Evolutionary conservation across 2,113 vertebrate species (phyloP), one percentile per base, ranked within the genome.

Genomic region (Gavia stellata): DNA sequence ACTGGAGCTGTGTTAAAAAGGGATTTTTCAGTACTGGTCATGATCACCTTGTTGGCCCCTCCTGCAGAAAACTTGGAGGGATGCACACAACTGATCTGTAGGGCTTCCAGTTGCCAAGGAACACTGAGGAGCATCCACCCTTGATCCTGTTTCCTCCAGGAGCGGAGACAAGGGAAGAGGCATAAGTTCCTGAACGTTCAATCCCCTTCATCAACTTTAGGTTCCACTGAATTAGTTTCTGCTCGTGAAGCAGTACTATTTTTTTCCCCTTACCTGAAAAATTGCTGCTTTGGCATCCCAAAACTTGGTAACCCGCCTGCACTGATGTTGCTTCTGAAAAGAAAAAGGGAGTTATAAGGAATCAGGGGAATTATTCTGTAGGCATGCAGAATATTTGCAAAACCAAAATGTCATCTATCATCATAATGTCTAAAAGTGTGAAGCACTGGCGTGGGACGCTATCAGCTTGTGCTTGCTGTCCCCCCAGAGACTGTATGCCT

Each of bases 291-390:
- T 55, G n/a, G 9, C 19, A 38, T 58, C 61, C 67, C 72, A 17
- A 68, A 73, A 28, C 20, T 16, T 6, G 1, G 19, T 44, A 44
- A 16, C n/a, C 23, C 0, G 1, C 4, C 59, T 79, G 44, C 17
- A 23, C 8, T 70, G 11, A 21, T 31, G 10, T 7, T 80, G 15
- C 52, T 83, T 25, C 53, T 70, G 86, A 33, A 74, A 66, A 81
- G 31, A 78, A 92, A 61, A 2, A 55, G 7, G 14, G 26, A 68
- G 18, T 47, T 65, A 3, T 4, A 58, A 70, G 56, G 50, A 73
- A n/a, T 7, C 3, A 4, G 28, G 23, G n/a, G 16, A 38, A 53
- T 73, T 78, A 36, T 11, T 79, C 77, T 50, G 13, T 24, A 44
- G 42, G 28, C 14, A 28, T 24, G 29, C 33, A 28, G 47, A 66